Percentiles rank a stretch among this genome's conserved stretches.
Conservation (phyloP, 1,140 invertebrate species). For the Dolichoris vasculosae region DNA sequence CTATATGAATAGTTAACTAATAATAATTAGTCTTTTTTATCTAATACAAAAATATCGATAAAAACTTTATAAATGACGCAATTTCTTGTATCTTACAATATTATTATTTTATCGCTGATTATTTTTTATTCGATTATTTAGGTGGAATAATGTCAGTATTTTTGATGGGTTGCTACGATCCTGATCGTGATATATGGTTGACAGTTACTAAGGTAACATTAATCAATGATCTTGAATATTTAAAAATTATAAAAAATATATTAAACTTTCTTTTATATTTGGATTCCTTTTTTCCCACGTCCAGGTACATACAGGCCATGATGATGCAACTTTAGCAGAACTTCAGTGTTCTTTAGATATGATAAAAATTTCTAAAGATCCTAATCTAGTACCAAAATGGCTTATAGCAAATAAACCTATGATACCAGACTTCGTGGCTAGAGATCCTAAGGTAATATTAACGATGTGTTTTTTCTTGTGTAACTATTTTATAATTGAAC, state of each 20-base stretch:
- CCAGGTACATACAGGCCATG: slow-evolving; percentile 86
- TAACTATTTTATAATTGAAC: not conserved
- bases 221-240: not conserved
- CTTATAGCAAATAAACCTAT: slow-evolving; percentile 87
- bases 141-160: slow-evolving; percentile 94
- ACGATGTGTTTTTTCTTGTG: not conserved
- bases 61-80: no score
- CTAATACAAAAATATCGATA: no score
- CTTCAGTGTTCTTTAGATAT: slow-evolving; percentile 86
- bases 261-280: not conserved
- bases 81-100: not conserved
- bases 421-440: slow-evolving; percentile 91
- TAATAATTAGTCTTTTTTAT: no score
- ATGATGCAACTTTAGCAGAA: slow-evolving; percentile 87
- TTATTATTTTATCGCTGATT: slow-evolving; percentile 1
- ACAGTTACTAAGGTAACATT: slow-evolving; percentile 85
- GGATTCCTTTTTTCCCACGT: not conserved
- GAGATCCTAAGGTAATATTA: slow-evolving; percentile 81
- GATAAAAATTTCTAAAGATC: slow-evolving; percentile 88
- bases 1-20: no score
- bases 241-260: not conserved
- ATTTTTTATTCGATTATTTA: slow-evolving; percentile 58
- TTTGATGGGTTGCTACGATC: slow-evolving; percentile 92
- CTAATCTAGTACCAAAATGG: slow-evolving; percentile 84
- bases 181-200: slow-evolving; percentile 81